Conservation (phyloP, 2,888 invertebrate genomes). For the Drosophila recens region DNA sequence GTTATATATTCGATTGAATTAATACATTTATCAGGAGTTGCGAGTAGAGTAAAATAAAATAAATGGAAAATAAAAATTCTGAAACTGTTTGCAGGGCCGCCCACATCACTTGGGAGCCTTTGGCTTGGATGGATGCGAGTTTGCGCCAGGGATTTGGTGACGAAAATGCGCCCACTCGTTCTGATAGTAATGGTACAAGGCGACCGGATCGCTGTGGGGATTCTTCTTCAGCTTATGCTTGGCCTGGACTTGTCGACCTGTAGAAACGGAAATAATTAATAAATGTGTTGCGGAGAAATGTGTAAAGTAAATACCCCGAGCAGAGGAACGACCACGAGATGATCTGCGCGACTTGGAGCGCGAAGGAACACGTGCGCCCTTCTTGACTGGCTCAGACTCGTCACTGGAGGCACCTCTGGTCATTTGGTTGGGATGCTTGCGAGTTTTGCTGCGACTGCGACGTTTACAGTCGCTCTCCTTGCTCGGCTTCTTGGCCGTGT, state of each 20-base stretch:
- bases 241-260: constrained; percentile 61
- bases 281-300: not conserved
- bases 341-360: constrained; percentile 28
- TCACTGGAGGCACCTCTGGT: constrained; percentile 22
- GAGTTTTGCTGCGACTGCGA: constrained; percentile 58
- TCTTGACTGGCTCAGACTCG: constrained; percentile 26
- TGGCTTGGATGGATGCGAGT: constrained; percentile 89
- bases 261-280: constrained; percentile 1
- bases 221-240: constrained; percentile 55
- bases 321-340: constrained; percentile 35
- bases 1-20: not conserved
- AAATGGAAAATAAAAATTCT: not conserved
- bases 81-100: not conserved
- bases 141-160: constrained; percentile 90
- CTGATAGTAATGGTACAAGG: constrained; percentile 91
- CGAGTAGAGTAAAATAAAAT: not conserved
- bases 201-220: constrained; percentile 88
- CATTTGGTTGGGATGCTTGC: constrained; percentile 18
- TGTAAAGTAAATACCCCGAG: constrained; percentile 25
- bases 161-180: constrained; percentile 91
- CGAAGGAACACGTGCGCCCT: not conserved
- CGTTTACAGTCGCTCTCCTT: not conserved
- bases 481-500: constrained; percentile 18
- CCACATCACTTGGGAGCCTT: constrained; percentile 45
- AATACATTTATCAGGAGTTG: not conserved